Evolutionary conservation across 2,888 invertebrate genomes (phyloP).

Genomic region (Hydrotaea cyrtoneurina): DNA sequence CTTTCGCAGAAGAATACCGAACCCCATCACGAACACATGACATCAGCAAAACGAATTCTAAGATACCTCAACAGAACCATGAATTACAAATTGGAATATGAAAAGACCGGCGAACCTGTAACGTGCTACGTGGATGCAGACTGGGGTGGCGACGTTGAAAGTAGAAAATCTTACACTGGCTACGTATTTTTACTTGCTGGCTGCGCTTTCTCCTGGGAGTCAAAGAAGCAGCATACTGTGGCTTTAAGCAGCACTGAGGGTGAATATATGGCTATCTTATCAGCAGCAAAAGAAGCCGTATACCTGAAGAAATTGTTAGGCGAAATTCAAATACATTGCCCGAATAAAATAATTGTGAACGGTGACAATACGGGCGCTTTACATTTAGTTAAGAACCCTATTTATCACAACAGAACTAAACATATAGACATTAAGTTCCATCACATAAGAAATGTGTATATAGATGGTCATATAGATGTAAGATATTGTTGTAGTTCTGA

Average conservation of each 20-base stretch:
- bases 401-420: neutral
- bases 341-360: neutral
- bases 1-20: slow-evolving; percentile 31
- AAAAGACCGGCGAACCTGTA: slow-evolving; percentile 32
- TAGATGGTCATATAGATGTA: neutral
- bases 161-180: slow-evolving; percentile 42
- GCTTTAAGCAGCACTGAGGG: neutral
- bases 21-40: slow-evolving; percentile 24
- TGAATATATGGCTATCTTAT: neutral
- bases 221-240: slow-evolving; percentile 16
- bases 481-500: neutral
- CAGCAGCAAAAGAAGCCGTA: slow-evolving; percentile 34
- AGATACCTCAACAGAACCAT: slow-evolving; percentile 28
- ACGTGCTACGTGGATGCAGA: slow-evolving; percentile 41
- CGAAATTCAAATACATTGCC: neutral
- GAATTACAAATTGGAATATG: slow-evolving; percentile 4
- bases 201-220: slow-evolving; percentile 30
- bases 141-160: slow-evolving; percentile 25
- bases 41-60: slow-evolving; percentile 14
- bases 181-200: slow-evolving; percentile 68
- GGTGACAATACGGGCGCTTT: neutral
- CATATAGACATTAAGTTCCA: neutral
- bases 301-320: neutral
- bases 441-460: neutral
- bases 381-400: neutral